A percentile compares a stretch with the other conserved stretches of the same genome.
These are phyloP conservation scores for Australoheros scitulus DNA, from an alignment of 2,113 vertebrate species.

Conservation along the genomic window DNA sequence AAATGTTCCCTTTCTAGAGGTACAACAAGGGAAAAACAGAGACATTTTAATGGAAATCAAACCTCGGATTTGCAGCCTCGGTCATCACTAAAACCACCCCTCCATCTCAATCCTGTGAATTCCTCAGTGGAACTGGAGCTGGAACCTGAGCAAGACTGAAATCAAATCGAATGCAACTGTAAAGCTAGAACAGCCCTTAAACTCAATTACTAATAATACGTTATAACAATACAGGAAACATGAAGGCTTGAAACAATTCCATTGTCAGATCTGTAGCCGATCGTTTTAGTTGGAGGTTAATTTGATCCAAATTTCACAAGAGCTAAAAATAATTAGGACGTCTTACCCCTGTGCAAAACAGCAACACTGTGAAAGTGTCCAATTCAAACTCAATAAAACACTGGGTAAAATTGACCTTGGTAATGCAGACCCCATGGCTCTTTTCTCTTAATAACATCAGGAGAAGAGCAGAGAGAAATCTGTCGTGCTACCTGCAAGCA, in stretches of 20 bases:
- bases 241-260: constrained; percentile 29
- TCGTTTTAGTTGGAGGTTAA: constrained; percentile 23
- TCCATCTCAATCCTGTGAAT: not conserved
- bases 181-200: not conserved
- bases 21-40: not conserved
- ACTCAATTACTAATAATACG: not conserved
- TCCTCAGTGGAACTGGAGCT: constrained; percentile 24
- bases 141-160: not conserved
- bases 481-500: no score
- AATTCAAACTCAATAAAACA: not conserved
- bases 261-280: constrained; percentile 29
- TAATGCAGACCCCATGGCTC: not conserved
- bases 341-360: not conserved
- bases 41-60: not conserved
- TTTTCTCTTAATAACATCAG: not conserved
- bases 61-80: not conserved
- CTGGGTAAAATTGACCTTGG: not conserved
- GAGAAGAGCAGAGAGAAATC: not conserved
- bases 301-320: constrained; percentile 17
- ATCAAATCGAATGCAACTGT: not conserved
- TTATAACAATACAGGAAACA: constrained; percentile 3
- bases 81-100: not conserved
- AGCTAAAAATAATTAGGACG: not conserved
- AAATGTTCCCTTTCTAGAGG: no score
- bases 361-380: not conserved